Evolutionary conservation across 1,140 invertebrate genomes (phyloP).

Genomic region (Elysia chlorotica): DNA sequence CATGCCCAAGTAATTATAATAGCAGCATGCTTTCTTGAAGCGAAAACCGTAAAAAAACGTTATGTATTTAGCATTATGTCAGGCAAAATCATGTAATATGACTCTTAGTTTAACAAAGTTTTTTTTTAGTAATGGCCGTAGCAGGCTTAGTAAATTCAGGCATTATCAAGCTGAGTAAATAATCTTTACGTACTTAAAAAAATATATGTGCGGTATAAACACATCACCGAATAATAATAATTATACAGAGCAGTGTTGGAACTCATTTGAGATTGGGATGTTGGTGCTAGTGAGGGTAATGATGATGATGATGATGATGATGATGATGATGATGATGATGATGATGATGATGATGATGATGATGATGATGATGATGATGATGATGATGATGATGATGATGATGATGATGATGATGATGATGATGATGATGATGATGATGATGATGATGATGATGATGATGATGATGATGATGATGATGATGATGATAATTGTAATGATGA

Average conservation of each 20-base stretch:
- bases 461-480: conserved; percentile 8
- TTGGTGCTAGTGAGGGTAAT: neutral
- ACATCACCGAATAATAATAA: neutral
- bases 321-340: conserved; percentile 20
- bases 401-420: conserved; percentile 17
- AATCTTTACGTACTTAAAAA: neutral
- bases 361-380: conserved; percentile 23
- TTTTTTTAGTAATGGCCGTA: neutral
- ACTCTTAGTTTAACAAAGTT: too few relatives aligned
- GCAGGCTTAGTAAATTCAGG: neutral
- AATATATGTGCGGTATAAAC: neutral
- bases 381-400: conserved; percentile 22
- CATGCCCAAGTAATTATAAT: too few relatives aligned
- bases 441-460: conserved; percentile 7
- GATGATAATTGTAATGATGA: conserved; percentile 3
- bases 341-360: conserved; percentile 20
- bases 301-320: neutral
- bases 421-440: conserved; percentile 15
- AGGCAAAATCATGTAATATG: too few relatives aligned
- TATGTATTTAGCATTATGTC: too few relatives aligned
- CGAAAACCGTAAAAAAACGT: too few relatives aligned
- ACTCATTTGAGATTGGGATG: neutral
- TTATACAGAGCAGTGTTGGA: neutral
- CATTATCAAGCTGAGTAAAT: neutral
- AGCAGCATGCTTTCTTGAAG: too few relatives aligned